A percentile compares a stretch with the other conserved stretches of the same genome.
Conservation (phyloP, 2,113 vertebrate species). For the Actenoides lindsayi region DNA sequence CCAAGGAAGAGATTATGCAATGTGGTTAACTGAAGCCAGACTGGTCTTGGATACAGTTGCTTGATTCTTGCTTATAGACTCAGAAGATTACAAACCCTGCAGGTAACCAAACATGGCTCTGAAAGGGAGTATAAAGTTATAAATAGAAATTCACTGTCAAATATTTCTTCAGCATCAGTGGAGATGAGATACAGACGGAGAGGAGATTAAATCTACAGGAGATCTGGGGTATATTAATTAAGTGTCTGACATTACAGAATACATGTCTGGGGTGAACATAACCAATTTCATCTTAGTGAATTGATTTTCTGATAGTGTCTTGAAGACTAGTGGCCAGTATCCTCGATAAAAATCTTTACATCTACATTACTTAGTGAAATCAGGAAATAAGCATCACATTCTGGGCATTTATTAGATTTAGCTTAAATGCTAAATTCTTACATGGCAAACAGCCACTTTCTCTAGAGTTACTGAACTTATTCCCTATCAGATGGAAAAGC, state of each 20-base stretch:
- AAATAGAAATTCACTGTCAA: slow-evolving; percentile 64
- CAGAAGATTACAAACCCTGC: neutral
- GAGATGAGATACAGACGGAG: slow-evolving; percentile 43
- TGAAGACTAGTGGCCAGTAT: slow-evolving; percentile 47
- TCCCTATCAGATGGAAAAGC: slow-evolving; percentile 39
- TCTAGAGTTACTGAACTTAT: slow-evolving; percentile 28
- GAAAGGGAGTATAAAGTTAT: slow-evolving; percentile 44
- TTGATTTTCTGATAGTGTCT: slow-evolving; percentile 73
- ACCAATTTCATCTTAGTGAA: slow-evolving; percentile 54
- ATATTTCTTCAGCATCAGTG: slow-evolving; percentile 35
- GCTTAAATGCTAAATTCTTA: slow-evolving; percentile 39
- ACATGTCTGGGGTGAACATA: slow-evolving; percentile 57
- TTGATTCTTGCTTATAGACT: neutral
- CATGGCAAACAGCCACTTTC: slow-evolving; percentile 16
- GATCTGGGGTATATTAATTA: slow-evolving; percentile 70
- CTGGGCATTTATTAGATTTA: slow-evolving; percentile 49
- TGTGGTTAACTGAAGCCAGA: neutral
- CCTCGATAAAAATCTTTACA: slow-evolving; percentile 60
- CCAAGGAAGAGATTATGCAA: neutral
- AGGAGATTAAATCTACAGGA: slow-evolving; percentile 69
- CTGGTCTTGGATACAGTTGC: neutral
- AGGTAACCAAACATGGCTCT: slow-evolving; percentile 34
- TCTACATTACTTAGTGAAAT: slow-evolving; percentile 53
- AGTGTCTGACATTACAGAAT: slow-evolving; percentile 68
- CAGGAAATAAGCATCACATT: slow-evolving; percentile 38